These are phyloP conservation scores for Drosophila subquinaria DNA, from an alignment of 2,888 invertebrate genomes.

Conservation along the genomic window DNA sequence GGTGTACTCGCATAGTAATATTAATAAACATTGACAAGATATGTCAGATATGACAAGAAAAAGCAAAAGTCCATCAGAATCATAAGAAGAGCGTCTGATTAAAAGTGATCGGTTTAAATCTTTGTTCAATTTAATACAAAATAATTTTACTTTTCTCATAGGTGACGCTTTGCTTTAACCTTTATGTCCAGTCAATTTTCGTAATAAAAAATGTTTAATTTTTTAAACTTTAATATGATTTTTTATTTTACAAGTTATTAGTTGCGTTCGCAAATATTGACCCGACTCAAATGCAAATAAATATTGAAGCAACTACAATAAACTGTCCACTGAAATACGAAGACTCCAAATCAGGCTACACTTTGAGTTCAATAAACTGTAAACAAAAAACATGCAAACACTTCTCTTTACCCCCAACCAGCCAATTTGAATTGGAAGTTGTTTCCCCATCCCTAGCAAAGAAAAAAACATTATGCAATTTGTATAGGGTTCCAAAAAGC, in stretches of 20 bases:
- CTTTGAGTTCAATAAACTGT: constrained; percentile 55
- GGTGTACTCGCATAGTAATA: constrained; percentile 20
- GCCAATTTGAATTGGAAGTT: constrained; percentile 13
- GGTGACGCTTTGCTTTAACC: too few species aligned
- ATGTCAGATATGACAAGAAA: constrained; percentile 36
- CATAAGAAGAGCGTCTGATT: background rate
- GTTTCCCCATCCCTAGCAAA: constrained; percentile 11
- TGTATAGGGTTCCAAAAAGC: constrained; percentile 51
- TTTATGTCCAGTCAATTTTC: too few species aligned
- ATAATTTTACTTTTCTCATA: too few species aligned
- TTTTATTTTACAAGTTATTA: too few species aligned
- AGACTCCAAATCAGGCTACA: background rate
- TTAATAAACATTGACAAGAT: constrained; percentile 54
- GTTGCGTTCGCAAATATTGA: background rate
- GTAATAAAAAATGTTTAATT: too few species aligned
- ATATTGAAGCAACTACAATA: background rate
- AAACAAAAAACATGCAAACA: constrained; percentile 47
- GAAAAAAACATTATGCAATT: constrained; percentile 49
- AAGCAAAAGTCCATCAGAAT: constrained; percentile 12
- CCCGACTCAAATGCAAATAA: too few species aligned
- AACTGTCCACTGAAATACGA: background rate
- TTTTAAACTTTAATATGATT: background rate
- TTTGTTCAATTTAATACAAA: too few species aligned
- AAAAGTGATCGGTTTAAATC: too few species aligned
- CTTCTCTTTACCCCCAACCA: constrained; percentile 12